Conservation (phyloP, 1,140 invertebrate genomes). For the Pristionchus pacificus region DNA sequence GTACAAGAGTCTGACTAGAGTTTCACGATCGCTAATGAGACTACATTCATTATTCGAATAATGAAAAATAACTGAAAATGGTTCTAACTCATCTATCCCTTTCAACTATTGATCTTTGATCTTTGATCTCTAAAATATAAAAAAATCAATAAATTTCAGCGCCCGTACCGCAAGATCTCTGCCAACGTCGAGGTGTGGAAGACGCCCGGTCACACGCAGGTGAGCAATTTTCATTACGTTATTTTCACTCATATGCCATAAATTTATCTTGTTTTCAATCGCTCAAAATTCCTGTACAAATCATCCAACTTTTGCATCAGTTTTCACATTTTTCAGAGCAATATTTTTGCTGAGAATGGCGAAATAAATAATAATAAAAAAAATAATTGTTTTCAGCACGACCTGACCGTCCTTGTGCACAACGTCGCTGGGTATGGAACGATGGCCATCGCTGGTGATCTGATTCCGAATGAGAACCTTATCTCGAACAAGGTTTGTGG, state of each 20-base stretch:
- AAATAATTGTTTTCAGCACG: constrained; percentile 39
- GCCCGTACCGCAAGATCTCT: constrained; percentile 47
- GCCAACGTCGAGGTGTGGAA: constrained; percentile 49
- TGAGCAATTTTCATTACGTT: background rate
- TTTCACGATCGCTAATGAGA: too few relatives aligned
- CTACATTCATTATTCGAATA: too few relatives aligned
- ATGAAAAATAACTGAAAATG: too few relatives aligned
- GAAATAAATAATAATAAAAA: too few relatives aligned
- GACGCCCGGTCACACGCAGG: constrained; percentile 45
- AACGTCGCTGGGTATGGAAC: constrained; percentile 47
- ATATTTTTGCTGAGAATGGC: too few relatives aligned
- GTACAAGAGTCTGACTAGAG: too few relatives aligned
- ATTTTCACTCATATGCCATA: too few relatives aligned
- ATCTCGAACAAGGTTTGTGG: constrained; percentile 36
- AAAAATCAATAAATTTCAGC: constrained; percentile 31
- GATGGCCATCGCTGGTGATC: constrained; percentile 48
- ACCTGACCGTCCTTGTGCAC: constrained; percentile 45
- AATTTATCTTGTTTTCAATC: too few relatives aligned
- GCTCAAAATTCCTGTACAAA: background rate
- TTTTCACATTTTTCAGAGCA: too few relatives aligned
- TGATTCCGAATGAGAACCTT: constrained; percentile 43
- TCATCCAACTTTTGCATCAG: background rate
- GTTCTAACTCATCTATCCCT: too few relatives aligned
- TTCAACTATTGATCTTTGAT: too few relatives aligned
- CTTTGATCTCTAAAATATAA: too few relatives aligned